Evolutionary conservation across 2,888 invertebrate species (phyloP).

Genomic region (Drosophila sordidula): DNA sequence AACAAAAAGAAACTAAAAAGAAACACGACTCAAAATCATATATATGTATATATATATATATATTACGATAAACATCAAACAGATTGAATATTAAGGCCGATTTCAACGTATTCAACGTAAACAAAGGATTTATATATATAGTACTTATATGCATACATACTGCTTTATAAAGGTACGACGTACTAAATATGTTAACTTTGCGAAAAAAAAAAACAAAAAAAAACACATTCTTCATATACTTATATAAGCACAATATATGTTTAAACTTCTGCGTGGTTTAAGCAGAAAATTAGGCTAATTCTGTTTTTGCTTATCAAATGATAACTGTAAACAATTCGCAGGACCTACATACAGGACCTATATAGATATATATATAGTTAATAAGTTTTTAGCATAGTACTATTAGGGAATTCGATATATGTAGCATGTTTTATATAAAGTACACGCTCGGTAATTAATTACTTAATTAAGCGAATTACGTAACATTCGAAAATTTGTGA

Average conservation of each 20-base stretch:
- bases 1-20: slow-evolving; percentile 17
- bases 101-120: slow-evolving; percentile 18
- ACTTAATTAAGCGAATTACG: slow-evolving; percentile 8
- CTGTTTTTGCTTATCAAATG: slow-evolving; percentile 24
- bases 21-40: slow-evolving; percentile 35
- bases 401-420: slow-evolving; percentile 29
- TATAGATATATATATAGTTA: slow-evolving; percentile 8
- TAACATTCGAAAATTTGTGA: slow-evolving; percentile 33
- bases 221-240: slow-evolving; percentile 11
- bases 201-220: slow-evolving; percentile 15
- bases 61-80: slow-evolving; percentile 32
- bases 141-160: slow-evolving; percentile 14
- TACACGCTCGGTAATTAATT: slow-evolving; percentile 8
- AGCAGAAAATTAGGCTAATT: slow-evolving; percentile 37
- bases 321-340: slow-evolving; percentile 16
- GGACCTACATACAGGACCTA: neutral
- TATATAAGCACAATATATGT: slow-evolving; percentile 5
- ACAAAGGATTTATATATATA: slow-evolving; percentile 17
- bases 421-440: slow-evolving; percentile 5
- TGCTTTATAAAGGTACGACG: slow-evolving; percentile 47
- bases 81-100: slow-evolving; percentile 35
- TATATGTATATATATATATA: neutral
- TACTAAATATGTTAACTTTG: slow-evolving; percentile 43
- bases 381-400: slow-evolving; percentile 22
- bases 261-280: neutral